These are phyloP conservation scores for Scaptomyza pallida DNA, from an alignment of 1,140 invertebrate species.

Conservation along the genomic window DNA sequence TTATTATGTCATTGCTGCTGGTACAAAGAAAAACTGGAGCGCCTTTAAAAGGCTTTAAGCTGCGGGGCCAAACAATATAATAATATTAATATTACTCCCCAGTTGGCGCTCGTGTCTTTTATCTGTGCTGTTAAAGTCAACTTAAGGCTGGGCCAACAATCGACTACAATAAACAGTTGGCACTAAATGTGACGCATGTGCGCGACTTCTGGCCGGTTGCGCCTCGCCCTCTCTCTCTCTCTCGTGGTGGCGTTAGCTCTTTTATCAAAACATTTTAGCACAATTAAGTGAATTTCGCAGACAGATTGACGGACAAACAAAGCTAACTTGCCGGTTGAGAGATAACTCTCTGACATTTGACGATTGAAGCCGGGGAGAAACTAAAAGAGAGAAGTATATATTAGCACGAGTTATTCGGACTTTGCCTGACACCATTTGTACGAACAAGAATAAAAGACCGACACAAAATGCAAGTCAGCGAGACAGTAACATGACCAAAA, in stretches of 20 bases:
- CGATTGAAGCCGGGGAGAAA: background rate
- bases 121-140: slow-evolving; percentile 40
- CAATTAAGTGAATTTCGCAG: slow-evolving; percentile 41
- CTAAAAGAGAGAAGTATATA: slow-evolving; percentile 10
- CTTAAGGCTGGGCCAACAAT: slow-evolving; percentile 42
- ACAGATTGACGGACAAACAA: slow-evolving; percentile 5
- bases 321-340: background rate
- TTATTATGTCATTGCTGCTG: slow-evolving; percentile 36
- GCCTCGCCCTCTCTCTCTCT: too few species aligned
- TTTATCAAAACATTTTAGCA: slow-evolving; percentile 52
- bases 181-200: slow-evolving; percentile 34
- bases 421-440: slow-evolving; percentile 39
- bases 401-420: slow-evolving; percentile 36
- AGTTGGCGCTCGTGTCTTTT: slow-evolving; percentile 30
- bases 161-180: slow-evolving; percentile 22
- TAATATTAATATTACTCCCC: background rate
- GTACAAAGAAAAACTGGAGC: background rate
- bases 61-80: slow-evolving; percentile 11
- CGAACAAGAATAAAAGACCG: slow-evolving; percentile 3
- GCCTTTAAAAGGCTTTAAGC: slow-evolving; percentile 38
- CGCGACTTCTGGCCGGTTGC: background rate
- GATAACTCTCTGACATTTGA: background rate
- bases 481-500: background rate
- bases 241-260: slow-evolving; percentile 13
- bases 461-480: slow-evolving; percentile 26